phyloP scores from a whole-genome alignment of 64 coral and sea anemone species.

The Cladopsammia gracilis region DNA sequence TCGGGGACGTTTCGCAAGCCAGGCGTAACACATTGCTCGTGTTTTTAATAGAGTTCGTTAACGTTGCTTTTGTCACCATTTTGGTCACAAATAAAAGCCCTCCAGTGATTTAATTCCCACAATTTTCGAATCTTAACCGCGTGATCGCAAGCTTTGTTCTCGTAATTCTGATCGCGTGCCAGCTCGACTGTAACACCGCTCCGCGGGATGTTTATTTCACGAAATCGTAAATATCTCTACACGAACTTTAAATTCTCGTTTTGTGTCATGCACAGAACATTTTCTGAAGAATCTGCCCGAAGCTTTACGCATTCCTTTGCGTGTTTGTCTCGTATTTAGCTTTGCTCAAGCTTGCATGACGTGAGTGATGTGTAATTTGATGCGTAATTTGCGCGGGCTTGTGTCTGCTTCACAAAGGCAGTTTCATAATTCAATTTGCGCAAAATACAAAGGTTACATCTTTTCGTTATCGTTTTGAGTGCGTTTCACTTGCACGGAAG shows the following conservation, averaged over 20 bases:
- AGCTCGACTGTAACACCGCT: neutral
- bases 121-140: neutral
- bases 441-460: too few relatives aligned
- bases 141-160: constrained; percentile 22
- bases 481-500: neutral
- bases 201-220: constrained; percentile 2
- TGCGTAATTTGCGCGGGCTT: neutral
- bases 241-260: neutral
- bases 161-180: constrained; percentile 36
- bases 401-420: constrained; percentile 12
- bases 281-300: neutral
- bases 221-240: neutral
- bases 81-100: neutral
- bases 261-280: neutral
- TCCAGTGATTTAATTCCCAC: neutral
- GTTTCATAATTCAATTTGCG: neutral
- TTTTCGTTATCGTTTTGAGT: neutral
- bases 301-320: neutral
- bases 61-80: neutral
- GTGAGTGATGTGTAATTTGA: constrained; percentile 40
- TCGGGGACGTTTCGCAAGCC: neutral
- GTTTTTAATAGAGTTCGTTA: neutral
- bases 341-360: constrained; percentile 1
- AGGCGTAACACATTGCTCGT: constrained; percentile 10
- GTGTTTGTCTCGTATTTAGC: neutral